A percentile compares a stretch with the other conserved stretches of the same genome.
Evolutionary conservation across 2,888 invertebrate genomes (phyloP).

Genomic region (Tetranychus truncatus): DNA sequence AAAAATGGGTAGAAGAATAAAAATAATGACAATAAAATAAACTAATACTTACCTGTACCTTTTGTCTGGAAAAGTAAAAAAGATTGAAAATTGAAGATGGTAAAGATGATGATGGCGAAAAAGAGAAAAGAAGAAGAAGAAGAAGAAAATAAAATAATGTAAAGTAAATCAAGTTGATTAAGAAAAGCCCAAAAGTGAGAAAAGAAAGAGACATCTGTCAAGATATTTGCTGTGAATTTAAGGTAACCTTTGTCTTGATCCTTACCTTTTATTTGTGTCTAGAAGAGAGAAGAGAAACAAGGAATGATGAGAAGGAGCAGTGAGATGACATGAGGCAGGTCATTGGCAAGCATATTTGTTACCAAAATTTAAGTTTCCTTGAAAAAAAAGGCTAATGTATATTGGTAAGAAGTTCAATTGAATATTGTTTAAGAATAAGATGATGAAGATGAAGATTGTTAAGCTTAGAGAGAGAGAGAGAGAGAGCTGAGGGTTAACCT

Average conservation of each 20-base stretch:
- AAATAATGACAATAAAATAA: too few species aligned
- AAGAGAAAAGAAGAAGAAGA: neutral
- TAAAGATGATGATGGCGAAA: neutral
- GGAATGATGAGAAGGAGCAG: neutral
- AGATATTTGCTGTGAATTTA: neutral
- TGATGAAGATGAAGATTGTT: neutral
- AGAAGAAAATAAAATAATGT: neutral
- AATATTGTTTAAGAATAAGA: neutral
- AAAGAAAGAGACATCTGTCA: constrained; percentile 1
- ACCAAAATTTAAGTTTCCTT: neutral
- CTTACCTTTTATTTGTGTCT: constrained; percentile 2
- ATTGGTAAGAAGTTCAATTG: neutral
- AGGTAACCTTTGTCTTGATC: neutral
- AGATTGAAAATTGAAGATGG: too few species aligned
- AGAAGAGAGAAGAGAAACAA: neutral
- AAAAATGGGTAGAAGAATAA: too few species aligned
- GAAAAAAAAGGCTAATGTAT: neutral
- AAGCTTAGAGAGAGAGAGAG: too few species aligned
- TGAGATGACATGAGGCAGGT: constrained; percentile 1
- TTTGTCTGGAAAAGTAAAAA: too few species aligned
- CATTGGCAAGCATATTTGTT: constrained; percentile 1
- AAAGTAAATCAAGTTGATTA: too few species aligned
- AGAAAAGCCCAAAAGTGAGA: neutral
- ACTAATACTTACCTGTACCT: too few species aligned
- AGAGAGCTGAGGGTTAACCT: constrained; percentile 6